Base-by-base conservation (phyloP, 2,113 vertebrate species). In the Rhynchomys soricoides region DNA sequence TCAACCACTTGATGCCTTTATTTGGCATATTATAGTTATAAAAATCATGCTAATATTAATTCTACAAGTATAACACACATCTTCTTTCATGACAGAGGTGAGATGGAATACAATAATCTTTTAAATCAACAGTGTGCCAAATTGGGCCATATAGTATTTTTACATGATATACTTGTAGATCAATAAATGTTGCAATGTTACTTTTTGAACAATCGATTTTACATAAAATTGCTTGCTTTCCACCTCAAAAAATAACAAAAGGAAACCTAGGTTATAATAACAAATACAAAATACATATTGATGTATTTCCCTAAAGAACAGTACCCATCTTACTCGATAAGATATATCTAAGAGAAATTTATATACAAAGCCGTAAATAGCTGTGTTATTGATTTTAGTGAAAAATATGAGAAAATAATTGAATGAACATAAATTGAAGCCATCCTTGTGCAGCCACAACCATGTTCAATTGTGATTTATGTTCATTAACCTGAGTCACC, bases 1-100 rank as follows among this genome's bases (percentile, higher is more conserved):
- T 21, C 59, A 86, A 40, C 96, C 17, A 91, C 9, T 91, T 64
- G 45, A 45, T 94, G 37, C 21, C 5, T 68, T 96, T 94, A 91
- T 34, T 77, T 94, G 71, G 70, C 86, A 95, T 90, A 97, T 90
- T 85, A 74, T 66, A 40, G 5, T 82, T n/a, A 45, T 96, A 95
- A 66, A 94, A 64, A 93, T 34, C 21, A 87, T 31, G 26, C 3
- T 93, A 70, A 95, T 93, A 1, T 94, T 64, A 93, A 90, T 64
- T 95, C 40, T 59, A 57, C 0, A 82, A 45, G 3, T 37, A 78
- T 43, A 16, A 3, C 68, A 82, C 68, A 82, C 4, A 86, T 62
- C 10, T 74, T 62, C 7, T 21, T 22, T 62, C 45, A 64, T 24
- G 66, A 48, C 62, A 81, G 95, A 34, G 4, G 1, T 55, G 52